These are phyloP conservation scores for Hylaea fasciaria DNA, from an alignment of 2,888 invertebrate genomes.

Conservation along the genomic window DNA sequence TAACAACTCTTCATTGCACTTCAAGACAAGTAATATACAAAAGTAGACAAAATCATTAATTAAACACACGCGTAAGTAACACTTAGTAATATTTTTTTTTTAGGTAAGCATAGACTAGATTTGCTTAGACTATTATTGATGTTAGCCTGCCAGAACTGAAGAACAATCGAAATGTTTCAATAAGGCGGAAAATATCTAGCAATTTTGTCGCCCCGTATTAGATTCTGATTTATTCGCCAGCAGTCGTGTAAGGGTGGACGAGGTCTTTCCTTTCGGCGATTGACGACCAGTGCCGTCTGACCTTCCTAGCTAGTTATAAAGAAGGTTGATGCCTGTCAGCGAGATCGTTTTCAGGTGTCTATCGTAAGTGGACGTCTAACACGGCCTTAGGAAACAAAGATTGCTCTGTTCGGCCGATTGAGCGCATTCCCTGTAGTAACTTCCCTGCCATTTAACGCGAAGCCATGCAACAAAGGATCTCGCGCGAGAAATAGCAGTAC, in stretches of 20 bases:
- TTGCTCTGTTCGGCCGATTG: slow-evolving; percentile 80
- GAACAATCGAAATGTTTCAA: slow-evolving; percentile 58
- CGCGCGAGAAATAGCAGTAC: slow-evolving; percentile 83
- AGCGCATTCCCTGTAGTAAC: slow-evolving; percentile 79
- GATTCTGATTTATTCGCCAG: slow-evolving; percentile 80
- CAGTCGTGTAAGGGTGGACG: slow-evolving; percentile 73
- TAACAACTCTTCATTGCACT: too few relatives aligned
- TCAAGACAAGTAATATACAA: too few relatives aligned
- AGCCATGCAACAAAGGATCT: slow-evolving; percentile 81
- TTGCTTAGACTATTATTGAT: neutral
- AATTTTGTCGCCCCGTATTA: slow-evolving; percentile 77
- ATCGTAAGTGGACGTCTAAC: slow-evolving; percentile 62
- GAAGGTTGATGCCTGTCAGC: slow-evolving; percentile 7
- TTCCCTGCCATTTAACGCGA: slow-evolving; percentile 83
- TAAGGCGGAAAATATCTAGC: slow-evolving; percentile 76
- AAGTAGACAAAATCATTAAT: too few relatives aligned
- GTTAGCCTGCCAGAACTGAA: slow-evolving; percentile 6
- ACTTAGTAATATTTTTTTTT: neutral
- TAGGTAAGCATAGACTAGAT: too few relatives aligned
- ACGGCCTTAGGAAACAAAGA: slow-evolving; percentile 82
- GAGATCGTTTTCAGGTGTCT: slow-evolving; percentile 61
- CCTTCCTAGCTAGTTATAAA: slow-evolving; percentile 49
- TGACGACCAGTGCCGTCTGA: slow-evolving; percentile 58
- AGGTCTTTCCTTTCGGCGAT: slow-evolving; percentile 60
- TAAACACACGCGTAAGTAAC: neutral